These are phyloP conservation scores for Caenorhabditis sinica DNA, from an alignment of 2,888 invertebrate species.

Conservation along the genomic window DNA sequence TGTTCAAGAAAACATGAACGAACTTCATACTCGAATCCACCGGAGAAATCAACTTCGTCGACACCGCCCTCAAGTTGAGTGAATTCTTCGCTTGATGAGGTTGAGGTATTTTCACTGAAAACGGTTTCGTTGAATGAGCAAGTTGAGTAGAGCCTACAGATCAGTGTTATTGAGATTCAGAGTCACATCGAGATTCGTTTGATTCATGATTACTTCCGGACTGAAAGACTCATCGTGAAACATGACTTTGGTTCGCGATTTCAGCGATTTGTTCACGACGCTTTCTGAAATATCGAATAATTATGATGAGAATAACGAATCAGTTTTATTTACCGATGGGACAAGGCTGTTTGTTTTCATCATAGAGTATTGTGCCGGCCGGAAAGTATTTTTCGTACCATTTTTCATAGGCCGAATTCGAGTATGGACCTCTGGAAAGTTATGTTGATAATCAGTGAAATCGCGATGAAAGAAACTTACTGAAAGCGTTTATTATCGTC, in stretches of 20 bases:
- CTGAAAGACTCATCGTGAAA: conserved; percentile 9
- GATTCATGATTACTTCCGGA: too few relatives aligned
- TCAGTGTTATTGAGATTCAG: conserved; percentile 1
- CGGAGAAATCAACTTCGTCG: conserved; percentile 20
- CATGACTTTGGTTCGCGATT: conserved; percentile 28
- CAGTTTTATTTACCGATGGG: not conserved
- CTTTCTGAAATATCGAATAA: conserved; percentile 4
- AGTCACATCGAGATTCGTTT: conserved; percentile 28
- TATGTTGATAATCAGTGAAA: not conserved
- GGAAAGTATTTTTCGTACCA: conserved; percentile 22
- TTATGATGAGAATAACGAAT: not conserved
- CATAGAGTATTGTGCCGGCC: conserved; percentile 10
- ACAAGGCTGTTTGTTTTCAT: not conserved
- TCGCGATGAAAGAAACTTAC: conserved; percentile 11
- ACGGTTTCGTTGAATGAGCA: too few relatives aligned
- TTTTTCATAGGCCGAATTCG: conserved; percentile 8
- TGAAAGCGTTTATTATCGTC: not conserved
- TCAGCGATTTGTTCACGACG: conserved; percentile 11
- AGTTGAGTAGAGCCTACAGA: too few relatives aligned
- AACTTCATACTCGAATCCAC: not conserved
- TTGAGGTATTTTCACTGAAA: too few relatives aligned
- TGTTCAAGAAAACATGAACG: not conserved
- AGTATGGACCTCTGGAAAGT: conserved; percentile 42
- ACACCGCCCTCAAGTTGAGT: conserved; percentile 34
- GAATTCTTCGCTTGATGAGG: conserved; percentile 9